phyloP scores from a whole-genome alignment of 2,888 invertebrate species.

The Neria commutata region DNA sequence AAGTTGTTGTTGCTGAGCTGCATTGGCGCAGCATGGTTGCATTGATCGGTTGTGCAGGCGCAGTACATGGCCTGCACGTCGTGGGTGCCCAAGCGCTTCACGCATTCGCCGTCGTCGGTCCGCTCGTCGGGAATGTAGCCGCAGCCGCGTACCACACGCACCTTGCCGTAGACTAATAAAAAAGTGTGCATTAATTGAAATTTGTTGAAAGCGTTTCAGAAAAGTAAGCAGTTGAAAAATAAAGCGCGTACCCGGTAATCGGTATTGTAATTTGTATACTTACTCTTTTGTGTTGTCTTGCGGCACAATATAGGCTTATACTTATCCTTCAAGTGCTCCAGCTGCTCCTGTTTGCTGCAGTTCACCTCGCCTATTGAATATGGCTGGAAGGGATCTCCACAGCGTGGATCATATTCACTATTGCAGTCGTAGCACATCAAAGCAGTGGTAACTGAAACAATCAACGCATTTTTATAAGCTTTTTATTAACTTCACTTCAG shows the following conservation, averaged over 20 bases:
- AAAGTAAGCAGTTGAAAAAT: not conserved
- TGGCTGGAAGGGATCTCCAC: conserved; percentile 86
- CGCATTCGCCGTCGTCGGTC: conserved; percentile 68
- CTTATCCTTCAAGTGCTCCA: conserved; percentile 69
- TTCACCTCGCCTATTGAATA: conserved; percentile 84
- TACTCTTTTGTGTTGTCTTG: conserved; percentile 81
- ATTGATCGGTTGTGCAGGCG: conserved; percentile 77
- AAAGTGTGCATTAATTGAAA: not conserved
- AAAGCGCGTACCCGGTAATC: not conserved
- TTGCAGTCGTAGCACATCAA: conserved; percentile 90
- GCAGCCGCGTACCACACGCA: conserved; percentile 79
- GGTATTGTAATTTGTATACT: conserved; percentile 27
- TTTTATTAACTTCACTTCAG: no score
- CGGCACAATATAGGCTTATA: conserved; percentile 73
- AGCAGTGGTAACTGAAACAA: conserved; percentile 65
- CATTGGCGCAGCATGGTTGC: conserved; percentile 67
- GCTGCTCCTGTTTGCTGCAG: conserved; percentile 76
- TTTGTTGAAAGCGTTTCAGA: not conserved
- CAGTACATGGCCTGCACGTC: conserved; percentile 78
- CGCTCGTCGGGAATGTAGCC: conserved; percentile 75
- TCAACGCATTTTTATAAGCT: no score
- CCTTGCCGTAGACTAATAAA: conserved; percentile 75
- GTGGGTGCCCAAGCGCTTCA: conserved; percentile 75
- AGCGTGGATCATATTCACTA: conserved; percentile 86
- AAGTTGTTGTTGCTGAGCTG: conserved; percentile 44